A percentile compares a stretch with the other conserved stretches of the same genome.
phyloP scores from a whole-genome alignment of 2,797 vertebrate species.

The Myioborus miniatus region DNA sequence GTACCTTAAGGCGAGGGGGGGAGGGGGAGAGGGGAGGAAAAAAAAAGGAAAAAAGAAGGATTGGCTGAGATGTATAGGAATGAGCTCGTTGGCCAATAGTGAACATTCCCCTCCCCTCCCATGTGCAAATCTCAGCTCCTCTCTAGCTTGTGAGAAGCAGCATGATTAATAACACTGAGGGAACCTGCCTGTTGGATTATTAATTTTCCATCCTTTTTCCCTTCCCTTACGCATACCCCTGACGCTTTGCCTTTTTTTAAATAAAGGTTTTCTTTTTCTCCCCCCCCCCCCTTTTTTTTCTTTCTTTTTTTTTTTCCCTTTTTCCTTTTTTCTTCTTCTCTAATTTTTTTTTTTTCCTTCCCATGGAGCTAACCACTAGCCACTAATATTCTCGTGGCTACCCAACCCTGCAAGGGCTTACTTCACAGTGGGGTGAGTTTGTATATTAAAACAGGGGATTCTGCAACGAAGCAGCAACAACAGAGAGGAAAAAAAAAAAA shows the following conservation, averaged over 20 bases:
- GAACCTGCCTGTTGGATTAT: constrained; percentile 88
- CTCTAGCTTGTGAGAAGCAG: constrained; percentile 79
- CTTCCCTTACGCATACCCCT: constrained; percentile 71
- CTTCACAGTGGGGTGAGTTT: constrained; percentile 85
- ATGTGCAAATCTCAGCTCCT: constrained; percentile 77
- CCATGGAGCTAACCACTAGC: constrained; percentile 79
- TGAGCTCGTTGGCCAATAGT: constrained; percentile 79
- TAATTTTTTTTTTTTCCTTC: not conserved
- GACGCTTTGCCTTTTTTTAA: constrained; percentile 65
- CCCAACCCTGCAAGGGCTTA: constrained; percentile 75
- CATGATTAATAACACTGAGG: constrained; percentile 86
- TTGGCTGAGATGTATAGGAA: constrained; percentile 84
- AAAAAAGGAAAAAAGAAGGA: constrained; percentile 57
- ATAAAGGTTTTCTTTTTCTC: constrained; percentile 21
- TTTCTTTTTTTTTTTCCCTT: rapidly evolving
- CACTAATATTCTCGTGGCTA: constrained; percentile 72
- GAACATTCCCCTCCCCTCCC: constrained; percentile 76
- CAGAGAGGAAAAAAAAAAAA: not conserved
- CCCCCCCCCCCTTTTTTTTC: not conserved
- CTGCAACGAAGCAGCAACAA: constrained; percentile 37
- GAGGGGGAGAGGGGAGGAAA: too few relatives aligned
- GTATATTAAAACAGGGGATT: constrained; percentile 72
- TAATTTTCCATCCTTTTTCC: constrained; percentile 83
- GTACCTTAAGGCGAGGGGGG: constrained; percentile 73
- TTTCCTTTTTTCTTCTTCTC: rapidly evolving